These are phyloP conservation scores for Gallinago media DNA, from an alignment of 2,113 vertebrate species.

Conservation along the genomic window DNA sequence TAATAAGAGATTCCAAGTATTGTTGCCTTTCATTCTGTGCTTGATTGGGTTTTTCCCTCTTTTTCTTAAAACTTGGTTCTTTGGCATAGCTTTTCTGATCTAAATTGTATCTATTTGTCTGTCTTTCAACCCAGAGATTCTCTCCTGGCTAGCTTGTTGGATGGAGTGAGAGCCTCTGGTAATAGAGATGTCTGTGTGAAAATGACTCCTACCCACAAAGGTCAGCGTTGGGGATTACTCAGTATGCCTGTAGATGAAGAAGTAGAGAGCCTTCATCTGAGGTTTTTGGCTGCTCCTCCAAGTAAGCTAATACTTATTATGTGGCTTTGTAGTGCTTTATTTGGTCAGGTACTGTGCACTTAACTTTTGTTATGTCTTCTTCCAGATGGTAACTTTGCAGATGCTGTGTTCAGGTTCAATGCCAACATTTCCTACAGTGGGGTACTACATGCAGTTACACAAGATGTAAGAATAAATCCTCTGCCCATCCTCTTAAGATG, in stretches of 20 bases:
- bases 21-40: background rate
- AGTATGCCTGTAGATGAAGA: constrained; percentile 99
- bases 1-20: background rate
- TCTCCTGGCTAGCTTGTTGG: constrained; percentile 93
- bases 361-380: constrained; percentile 23
- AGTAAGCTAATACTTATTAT: constrained; percentile 80
- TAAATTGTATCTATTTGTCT: background rate
- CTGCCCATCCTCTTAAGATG: background rate
- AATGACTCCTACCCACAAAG: constrained; percentile 93
- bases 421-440: constrained; percentile 98
- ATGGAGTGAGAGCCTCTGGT: constrained; percentile 96
- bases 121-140: constrained; percentile 85
- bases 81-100: background rate
- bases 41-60: accelerated
- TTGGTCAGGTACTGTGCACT: background rate
- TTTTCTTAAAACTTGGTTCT: background rate
- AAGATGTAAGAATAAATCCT: constrained; percentile 88
- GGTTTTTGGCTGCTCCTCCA: constrained; percentile 93
- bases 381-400: constrained; percentile 95
- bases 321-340: background rate
- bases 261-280: constrained; percentile 96
- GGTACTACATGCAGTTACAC: constrained; percentile 96
- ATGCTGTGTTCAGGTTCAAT: constrained; percentile 98
- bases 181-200: constrained; percentile 98
- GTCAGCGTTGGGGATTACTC: constrained; percentile 95